Evolutionary conservation across 2,113 vertebrate genomes (phyloP).

Genomic region (Podilymbus podiceps): DNA sequence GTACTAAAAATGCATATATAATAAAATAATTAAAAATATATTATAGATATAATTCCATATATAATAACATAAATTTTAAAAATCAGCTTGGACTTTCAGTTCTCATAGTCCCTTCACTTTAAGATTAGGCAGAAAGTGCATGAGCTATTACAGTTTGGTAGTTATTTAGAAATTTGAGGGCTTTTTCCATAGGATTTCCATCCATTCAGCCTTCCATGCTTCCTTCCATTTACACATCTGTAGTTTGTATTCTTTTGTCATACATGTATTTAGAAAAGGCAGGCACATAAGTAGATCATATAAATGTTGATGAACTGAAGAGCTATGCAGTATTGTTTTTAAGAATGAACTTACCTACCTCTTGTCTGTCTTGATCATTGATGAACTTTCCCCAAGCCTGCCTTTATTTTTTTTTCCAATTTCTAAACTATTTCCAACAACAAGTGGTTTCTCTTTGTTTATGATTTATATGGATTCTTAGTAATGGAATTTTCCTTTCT

Average conservation of each 20-base stretch:
- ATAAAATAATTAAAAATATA: not conserved
- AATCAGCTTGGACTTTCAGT: not conserved
- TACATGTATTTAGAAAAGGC: not conserved
- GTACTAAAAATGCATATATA: not conserved
- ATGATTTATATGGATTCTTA: not conserved
- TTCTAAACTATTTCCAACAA: not conserved
- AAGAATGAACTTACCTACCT: not conserved
- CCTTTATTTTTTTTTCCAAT: not conserved
- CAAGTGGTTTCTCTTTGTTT: not conserved
- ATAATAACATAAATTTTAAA: not conserved
- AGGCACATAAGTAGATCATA: not conserved
- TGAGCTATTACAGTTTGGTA: not conserved
- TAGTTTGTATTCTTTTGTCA: not conserved
- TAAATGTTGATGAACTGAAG: not conserved
- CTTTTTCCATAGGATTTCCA: not conserved
- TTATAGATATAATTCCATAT: not conserved
- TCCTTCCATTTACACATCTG: not conserved
- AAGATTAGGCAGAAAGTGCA: not conserved
- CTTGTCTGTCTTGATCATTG: not conserved
- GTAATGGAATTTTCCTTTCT: not conserved
- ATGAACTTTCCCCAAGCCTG: not conserved
- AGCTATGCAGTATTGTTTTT: not conserved
- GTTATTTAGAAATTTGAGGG: not conserved
- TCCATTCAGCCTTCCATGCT: not conserved
- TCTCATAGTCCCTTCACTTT: not conserved